A percentile compares a stretch with the other conserved stretches of the same genome.
phyloP scores from a whole-genome alignment of 2,888 invertebrate species.

The Pammene fasciana region DNA sequence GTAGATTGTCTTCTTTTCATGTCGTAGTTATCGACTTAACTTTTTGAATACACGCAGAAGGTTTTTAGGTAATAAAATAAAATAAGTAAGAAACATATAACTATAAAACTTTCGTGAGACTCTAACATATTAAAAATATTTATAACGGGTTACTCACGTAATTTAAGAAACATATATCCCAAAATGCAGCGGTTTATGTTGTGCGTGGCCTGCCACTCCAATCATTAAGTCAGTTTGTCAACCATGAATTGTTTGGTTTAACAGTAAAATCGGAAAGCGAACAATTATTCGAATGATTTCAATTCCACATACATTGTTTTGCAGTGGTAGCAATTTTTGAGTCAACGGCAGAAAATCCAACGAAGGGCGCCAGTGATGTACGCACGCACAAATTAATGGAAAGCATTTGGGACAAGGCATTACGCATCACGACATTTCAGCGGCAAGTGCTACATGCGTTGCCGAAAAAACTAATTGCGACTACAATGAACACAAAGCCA shows the following conservation, averaged over 20 bases:
- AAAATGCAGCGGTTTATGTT: slow-evolving; percentile 1
- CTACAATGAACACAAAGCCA: slow-evolving; percentile 78
- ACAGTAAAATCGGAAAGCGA: background rate
- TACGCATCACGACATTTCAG: slow-evolving; percentile 74
- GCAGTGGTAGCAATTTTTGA: slow-evolving; percentile 6
- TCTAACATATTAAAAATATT: too few species aligned
- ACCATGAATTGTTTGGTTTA: slow-evolving; percentile 1
- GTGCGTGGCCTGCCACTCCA: background rate
- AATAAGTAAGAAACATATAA: slow-evolving; percentile 9
- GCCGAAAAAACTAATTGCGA: slow-evolving; percentile 80
- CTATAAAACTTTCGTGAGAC: too few species aligned
- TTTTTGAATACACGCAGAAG: too few species aligned
- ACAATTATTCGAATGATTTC: slow-evolving; percentile 9
- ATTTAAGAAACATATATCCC: slow-evolving; percentile 4
- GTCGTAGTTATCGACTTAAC: too few species aligned
- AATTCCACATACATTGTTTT: background rate
- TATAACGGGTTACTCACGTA: too few species aligned
- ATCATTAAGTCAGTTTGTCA: slow-evolving; percentile 1
- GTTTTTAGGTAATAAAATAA: background rate
- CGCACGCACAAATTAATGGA: slow-evolving; percentile 71
- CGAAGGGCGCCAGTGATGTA: slow-evolving; percentile 47
- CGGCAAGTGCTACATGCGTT: slow-evolving; percentile 72
- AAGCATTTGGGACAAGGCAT: slow-evolving; percentile 73
- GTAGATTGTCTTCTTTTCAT: background rate
- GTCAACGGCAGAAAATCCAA: slow-evolving; percentile 11